Base-by-base conservation (phyloP, 2,113 vertebrate species). In the Tinamus guttatus region DNA sequence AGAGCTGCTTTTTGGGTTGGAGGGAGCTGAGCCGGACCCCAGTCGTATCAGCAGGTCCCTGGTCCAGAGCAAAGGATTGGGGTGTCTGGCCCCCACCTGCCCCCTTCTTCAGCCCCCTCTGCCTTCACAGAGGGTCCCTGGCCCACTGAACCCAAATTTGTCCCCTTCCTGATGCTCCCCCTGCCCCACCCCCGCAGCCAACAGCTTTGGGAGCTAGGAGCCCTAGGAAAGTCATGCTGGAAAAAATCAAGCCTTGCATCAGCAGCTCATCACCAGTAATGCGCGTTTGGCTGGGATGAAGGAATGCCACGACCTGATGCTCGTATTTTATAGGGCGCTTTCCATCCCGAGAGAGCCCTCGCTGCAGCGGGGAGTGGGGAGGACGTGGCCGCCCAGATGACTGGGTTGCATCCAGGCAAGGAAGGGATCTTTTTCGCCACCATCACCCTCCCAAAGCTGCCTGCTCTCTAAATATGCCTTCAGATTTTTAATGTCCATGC, bases 231-330 rank as follows among this genome's bases (percentile, higher is more conserved):
- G 69, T 17, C 25, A 85, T 77, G 92, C 93, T 97, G 91, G 89
- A 84, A 94, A 94, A 91, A 75, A 96, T 89, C 65, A 41, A 95
- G 94, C 85, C 94, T 94, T 93, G 94, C 95, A 96, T 94, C 94
- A 94, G 70, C 90, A 1, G 89, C 84, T 85, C 85, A 40, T 47
- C 78, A 22, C 2, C 73, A 0, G 65, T 38, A 49, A 78, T 8
- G 83, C 6, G 4, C 71, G 47, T 76, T 95, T 43, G 89, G 93
- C 87, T 87, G 0, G 81, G 73, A 93, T 88, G 68, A 8, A 90
- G 92, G 85, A 85, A 82, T 17, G 87, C 94, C 64, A 73, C 17
- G 90, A 94, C 94, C 95, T 89, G 94, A 77, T 77, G 95, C 94
- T 96, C 32, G 77, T 83, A 20, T 86, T 90, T 91, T 59, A 93